These are phyloP conservation scores for Prenolepis imparis DNA, from an alignment of 2,888 invertebrate genomes.

Conservation along the genomic window DNA sequence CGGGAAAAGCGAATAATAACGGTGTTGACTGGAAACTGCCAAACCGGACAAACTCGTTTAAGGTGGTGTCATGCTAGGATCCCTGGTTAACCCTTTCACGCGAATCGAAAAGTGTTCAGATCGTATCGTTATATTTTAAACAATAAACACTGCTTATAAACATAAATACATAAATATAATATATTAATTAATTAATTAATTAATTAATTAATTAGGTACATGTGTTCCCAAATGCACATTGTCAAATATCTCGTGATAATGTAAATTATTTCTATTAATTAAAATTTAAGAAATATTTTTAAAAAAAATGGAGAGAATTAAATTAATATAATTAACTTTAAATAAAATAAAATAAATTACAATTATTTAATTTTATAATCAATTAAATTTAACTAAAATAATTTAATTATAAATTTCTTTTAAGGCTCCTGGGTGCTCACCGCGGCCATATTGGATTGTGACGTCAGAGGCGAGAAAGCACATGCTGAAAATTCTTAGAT, in stretches of 20 bases:
- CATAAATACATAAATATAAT: neutral
- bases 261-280: neutral
- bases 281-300: neutral
- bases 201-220: neutral
- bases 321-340: neutral
- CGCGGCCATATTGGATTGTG: too few relatives aligned
- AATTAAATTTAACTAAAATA: too few relatives aligned
- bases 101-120: constrained; percentile 26
- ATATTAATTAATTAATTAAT: neutral
- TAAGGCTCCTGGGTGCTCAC: too few relatives aligned
- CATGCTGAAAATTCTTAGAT: too few relatives aligned
- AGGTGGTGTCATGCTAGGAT: constrained; percentile 40
- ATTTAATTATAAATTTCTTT: neutral
- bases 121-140: neutral
- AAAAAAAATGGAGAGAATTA: neutral
- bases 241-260: neutral
- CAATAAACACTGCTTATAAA: neutral
- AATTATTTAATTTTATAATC: too few relatives aligned
- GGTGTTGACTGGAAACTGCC: constrained; percentile 44
- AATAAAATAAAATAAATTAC: neutral
- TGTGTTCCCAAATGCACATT: neutral
- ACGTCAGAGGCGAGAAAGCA: too few relatives aligned
- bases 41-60: constrained; percentile 55
- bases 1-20: constrained; percentile 53
- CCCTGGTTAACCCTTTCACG: constrained; percentile 46